Base-by-base conservation (phyloP, 2,113 vertebrate genomes). In the Beaufortia kweichowensis region DNA sequence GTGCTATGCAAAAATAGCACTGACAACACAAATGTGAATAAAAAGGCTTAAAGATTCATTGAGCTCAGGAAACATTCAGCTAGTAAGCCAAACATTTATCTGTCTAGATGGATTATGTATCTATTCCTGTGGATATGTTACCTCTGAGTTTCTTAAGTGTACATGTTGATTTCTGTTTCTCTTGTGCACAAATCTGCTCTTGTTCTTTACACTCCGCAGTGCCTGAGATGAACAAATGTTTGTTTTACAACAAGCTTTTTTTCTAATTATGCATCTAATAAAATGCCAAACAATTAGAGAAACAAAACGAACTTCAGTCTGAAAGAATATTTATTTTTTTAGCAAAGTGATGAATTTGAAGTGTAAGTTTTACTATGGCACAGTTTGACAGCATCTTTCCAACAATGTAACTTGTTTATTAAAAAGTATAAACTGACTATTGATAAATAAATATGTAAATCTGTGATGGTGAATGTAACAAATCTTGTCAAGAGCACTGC, bases 1-100 rank as follows among this genome's bases (percentile, higher is more conserved):
- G 23, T 41, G 53, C 21, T 5, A 57, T 71, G 12, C 53, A 57
- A 15, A 71, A 71, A 71, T 7, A 48, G 56, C 31, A 67, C 69
- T 50, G 46, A 62, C 29, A 74, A 65, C 41, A 67, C 14, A 29
- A 71, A 75, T 39, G 39, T 70, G 71, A 55, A 62, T 24, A 64
- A 75, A 39, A 57, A 26, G 6, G 23, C 67, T 46, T 31, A 67
- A 29, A 57, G 39, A 61, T 75, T 50, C 28, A 28, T 66, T 64
- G 17, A 57, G 19, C 76, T 82, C 81, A 82, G 81, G 81, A 76
- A 82, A 39, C n/a, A 50, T 65, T 21, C 74, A 46, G 33, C 64
- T 11, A 55, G 68, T 61, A 77, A 66, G 48, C 35, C 39, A 48
- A 77, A 62, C 23, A 6, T 76, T 71, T n/a, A 6, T 67, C 35